These are phyloP conservation scores for Rynchops niger DNA, from an alignment of 2,113 vertebrate genomes.

Conservation along the genomic window DNA sequence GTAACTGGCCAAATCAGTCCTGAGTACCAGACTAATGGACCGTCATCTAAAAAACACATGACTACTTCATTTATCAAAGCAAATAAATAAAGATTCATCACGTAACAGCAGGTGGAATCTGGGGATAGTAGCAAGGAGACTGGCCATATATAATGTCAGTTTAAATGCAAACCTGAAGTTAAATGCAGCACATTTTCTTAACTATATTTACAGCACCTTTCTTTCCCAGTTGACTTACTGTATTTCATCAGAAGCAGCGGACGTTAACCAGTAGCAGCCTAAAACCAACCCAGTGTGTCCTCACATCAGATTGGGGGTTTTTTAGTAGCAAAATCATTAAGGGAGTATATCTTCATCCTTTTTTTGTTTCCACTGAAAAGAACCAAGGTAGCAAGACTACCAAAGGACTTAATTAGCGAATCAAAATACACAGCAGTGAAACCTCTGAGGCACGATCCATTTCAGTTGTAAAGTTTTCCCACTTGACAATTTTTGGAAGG, in stretches of 20 bases:
- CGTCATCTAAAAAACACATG: not conserved
- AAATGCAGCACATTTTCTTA: not conserved
- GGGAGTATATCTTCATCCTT: not conserved
- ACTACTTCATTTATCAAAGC: not conserved
- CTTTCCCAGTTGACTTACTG: not conserved
- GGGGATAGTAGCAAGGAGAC: not conserved
- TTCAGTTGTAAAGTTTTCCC: not conserved
- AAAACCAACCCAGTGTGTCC: not conserved
- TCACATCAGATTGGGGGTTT: not conserved
- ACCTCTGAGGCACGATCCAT: not conserved
- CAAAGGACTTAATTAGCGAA: not conserved
- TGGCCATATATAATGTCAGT: not conserved
- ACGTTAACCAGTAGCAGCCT: not conserved
- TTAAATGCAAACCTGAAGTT: not conserved
- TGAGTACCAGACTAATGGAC: not conserved
- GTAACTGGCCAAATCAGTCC: not conserved
- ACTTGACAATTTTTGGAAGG: constrained; percentile 9
- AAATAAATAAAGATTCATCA: not conserved
- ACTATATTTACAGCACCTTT: not conserved
- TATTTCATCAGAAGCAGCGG: not conserved
- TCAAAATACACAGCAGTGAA: not conserved
- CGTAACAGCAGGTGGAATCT: not conserved
- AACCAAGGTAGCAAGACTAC: not conserved
- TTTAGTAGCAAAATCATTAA: not conserved
- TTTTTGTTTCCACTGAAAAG: not conserved